Evolutionary conservation across 2,113 vertebrate species (phyloP), one percentile per base, ranked within the genome.

Genomic region (Mirounga angustirostris): DNA sequence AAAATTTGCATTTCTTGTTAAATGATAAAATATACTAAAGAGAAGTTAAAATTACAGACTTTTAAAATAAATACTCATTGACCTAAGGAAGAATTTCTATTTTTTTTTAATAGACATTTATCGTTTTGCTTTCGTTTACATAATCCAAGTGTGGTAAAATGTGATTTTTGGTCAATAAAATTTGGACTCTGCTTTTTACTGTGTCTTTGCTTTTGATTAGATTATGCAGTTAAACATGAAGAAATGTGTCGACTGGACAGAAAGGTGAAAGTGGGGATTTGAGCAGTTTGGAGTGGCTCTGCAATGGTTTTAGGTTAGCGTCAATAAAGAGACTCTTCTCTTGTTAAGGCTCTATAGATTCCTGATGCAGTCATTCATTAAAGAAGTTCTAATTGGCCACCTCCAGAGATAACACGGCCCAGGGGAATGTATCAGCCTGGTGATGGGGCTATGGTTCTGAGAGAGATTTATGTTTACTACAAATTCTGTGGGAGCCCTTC

Each of bases 171-270:
- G 5, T 94, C 5, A 83, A 18, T 61, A 81, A 79, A 87, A 30
- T 78, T 87, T 93, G 3, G 24, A 67, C 69, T 74, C 4, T 79
- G 15, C 6, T 79, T 90, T 61, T 71, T 28, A 82, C 7, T 63
- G 3, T 67, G 73, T 19, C 61, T 95, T 90, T 90, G 13, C 9
- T 96, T 94, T 80, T 76, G 30, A 82, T 92, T 76, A 58, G 16
- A 24, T 65, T 65, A 26, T 82, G 8, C 0, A 21, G 4, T 78
- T 73, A 43, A 76, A 78, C 36, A 82, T 36, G 10, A 93, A 50
- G 22, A 52, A 74, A n/a, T 59, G 15, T 83, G 50, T 50, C 33
- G 16, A 83, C 28, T 24, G 56, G 67, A 74, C 18, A 93, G 18
- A 69, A 67, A 82, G 8, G 7, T 26, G 13, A n/a, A 43, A 82